Evolutionary conservation across 1,140 invertebrate species (phyloP), one percentile per base, ranked within the genome.

Genomic region (Trichoplusia ni): DNA sequence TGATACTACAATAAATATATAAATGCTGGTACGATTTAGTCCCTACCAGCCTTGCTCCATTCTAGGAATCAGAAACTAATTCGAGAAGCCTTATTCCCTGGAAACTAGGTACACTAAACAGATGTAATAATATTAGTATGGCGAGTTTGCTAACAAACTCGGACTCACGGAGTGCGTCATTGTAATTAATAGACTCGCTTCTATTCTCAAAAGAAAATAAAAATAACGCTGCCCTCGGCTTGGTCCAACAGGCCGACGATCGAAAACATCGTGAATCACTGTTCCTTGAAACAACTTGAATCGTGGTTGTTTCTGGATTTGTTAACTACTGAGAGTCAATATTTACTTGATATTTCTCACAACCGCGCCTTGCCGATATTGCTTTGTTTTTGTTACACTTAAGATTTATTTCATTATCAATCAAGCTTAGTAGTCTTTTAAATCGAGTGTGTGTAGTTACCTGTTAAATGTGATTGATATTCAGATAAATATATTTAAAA

Each of bases 161-260:
- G 37, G 64, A 69, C 67, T 58, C 59, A 64, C 73, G 67, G 72
- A 75, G 75, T 86, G 86, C 82, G 83, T 86, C 83, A 87, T 72
- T 86, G 73, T 82, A 85, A 86, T 89, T 86, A 86, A 89, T 86
- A 84, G 83, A 77, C 73, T 77, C 60, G 74, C 62, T 77, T 80
- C 79, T 84, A 89, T 86, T 86, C 82, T 82, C 67, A 78, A 84
- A 87, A 80, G 79, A 81, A 81, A 89, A 87, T 81, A 84, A 87
- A 89, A 89, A 89, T 84, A 85, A 79, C 78, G 46, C 67, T 64
- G 73, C 73, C 65, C 70, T 77, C 62, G 74, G 63, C 67, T 72
- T 49, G 63, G 66, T 64, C 69, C 56, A 53, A 51, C 75, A 63
- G 64, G 56, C 66, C 65, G 63, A 58, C 67, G 73, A 58, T 68